Evolutionary conservation across 2,113 vertebrate genomes (phyloP).

Genomic region (Calidris pugnax): DNA sequence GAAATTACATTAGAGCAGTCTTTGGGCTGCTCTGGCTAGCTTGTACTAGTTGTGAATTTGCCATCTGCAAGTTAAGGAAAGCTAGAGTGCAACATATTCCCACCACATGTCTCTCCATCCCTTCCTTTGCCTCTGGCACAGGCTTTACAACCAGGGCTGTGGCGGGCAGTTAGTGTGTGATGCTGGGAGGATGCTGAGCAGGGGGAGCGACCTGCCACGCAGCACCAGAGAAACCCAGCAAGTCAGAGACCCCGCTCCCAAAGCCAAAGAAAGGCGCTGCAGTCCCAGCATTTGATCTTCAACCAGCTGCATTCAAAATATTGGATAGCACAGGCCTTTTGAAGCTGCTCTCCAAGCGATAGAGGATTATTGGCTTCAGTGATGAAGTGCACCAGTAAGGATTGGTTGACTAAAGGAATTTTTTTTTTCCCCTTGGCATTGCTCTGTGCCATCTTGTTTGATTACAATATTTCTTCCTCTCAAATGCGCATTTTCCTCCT

Average conservation of each 20-base stretch:
- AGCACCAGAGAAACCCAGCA: neutral
- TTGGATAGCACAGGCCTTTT: slow-evolving; percentile 18
- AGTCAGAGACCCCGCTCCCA: neutral
- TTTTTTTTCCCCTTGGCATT: slow-evolving; percentile 8
- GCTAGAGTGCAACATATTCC: neutral
- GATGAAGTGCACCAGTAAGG: neutral
- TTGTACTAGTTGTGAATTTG: neutral
- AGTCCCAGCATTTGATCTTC: slow-evolving; percentile 27
- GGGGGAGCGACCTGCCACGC: neutral
- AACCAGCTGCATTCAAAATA: slow-evolving; percentile 18
- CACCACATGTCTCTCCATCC: neutral
- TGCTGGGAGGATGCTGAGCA: neutral
- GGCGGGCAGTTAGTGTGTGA: neutral
- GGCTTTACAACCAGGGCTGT: neutral
- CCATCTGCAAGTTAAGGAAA: slow-evolving; percentile 31
- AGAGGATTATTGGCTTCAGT: neutral
- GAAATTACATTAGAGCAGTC: neutral
- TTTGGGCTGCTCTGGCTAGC: neutral
- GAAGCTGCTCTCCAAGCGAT: slow-evolving; percentile 26
- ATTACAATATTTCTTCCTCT: slow-evolving; percentile 33
- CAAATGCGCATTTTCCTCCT: neutral
- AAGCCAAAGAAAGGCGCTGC: neutral
- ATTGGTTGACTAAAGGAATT: slow-evolving; percentile 9
- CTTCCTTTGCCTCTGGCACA: slow-evolving; percentile 17
- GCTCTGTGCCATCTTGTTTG: slow-evolving; percentile 44